These are phyloP conservation scores for Rhopalosiphum padi DNA, from an alignment of 1,140 invertebrate species.

Conservation along the genomic window DNA sequence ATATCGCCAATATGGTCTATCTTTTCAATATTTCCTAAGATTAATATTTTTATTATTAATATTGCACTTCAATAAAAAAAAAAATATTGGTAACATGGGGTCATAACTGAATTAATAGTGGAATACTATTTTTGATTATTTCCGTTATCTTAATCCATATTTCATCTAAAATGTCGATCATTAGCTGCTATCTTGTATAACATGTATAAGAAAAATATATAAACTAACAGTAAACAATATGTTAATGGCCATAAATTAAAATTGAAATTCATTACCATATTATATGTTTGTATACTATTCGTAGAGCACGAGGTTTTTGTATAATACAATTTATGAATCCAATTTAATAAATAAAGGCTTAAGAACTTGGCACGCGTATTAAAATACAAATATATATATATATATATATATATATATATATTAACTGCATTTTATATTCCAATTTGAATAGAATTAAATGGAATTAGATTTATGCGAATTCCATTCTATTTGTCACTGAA, in stretches of 20 bases:
- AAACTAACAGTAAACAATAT: background rate
- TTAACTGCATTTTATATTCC: background rate
- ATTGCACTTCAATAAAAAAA: background rate
- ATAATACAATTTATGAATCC: slow-evolving; percentile 3
- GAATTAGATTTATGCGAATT: background rate
- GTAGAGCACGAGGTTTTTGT: background rate
- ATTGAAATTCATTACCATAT: background rate
- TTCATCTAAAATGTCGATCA: background rate
- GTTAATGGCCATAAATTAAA: background rate
- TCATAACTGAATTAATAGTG: background rate
- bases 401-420: background rate
- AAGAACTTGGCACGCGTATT: slow-evolving; percentile 3
- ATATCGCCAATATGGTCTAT: background rate
- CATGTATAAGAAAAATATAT: background rate
- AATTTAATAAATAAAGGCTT: slow-evolving; percentile 16
- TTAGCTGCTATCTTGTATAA: too few species aligned
- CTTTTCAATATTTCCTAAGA: background rate
- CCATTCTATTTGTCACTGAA: background rate
- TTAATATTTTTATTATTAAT: too few species aligned
- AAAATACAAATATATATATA: background rate
- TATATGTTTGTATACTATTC: background rate
- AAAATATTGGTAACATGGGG: background rate
- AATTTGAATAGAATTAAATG: background rate
- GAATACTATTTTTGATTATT: background rate
- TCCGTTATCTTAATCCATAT: background rate